Base-by-base conservation (phyloP, 2,797 vertebrate genomes). In the Danio tinwini region DNA sequence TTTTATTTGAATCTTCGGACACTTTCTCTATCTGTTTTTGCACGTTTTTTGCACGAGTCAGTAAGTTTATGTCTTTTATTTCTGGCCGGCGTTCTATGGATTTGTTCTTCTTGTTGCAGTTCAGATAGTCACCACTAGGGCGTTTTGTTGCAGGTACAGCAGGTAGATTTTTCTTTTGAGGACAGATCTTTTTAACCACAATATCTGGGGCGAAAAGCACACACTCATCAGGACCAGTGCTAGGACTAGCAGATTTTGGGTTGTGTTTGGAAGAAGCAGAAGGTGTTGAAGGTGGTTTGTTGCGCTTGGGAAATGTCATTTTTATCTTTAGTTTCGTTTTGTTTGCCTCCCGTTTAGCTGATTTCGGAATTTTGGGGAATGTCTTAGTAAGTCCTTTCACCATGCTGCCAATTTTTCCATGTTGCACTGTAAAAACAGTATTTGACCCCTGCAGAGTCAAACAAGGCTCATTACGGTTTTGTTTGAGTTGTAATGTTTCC, bases 171-270 rank as follows among this genome's bases (percentile, higher is more conserved):
- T 39, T 50, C 40, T 69, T 65, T n/a, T 78, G 44, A 16, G 49
- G 8, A 0, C 17, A 16, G 0, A 13, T 53, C 3, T 50, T 80
- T 68, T 81, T 82, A n/a, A 81, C 0, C 16, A 80, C 44, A 42
- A 76, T 45, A 76, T 82, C 82, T 37, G 76, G 82, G 13, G 50
- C 0, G 9, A 83, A 85, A 45, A 83, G 82, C 5, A 45, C 71
- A 40, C 47, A 5, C 6, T 69, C 37, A 11, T 17, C 14, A n/a
- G 65, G 17, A 3, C 1, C 1, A 5, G 47, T 1, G 3, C 0
- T 0, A 14, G 5, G 5, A 5, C 29, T 49, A 1, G 3, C 19
- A 45, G 29, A 5, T 37, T 78, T 83, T 4, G 37, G 2, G 37
- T 58, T 83, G 10, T 10, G 17, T 37, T 73, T 81, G 5, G 4